Percentiles rank a stretch among this genome's conserved stretches.
These are phyloP conservation scores for Oophaga pumilio DNA, from an alignment of 2,113 vertebrate genomes.

Conservation along the genomic window DNA sequence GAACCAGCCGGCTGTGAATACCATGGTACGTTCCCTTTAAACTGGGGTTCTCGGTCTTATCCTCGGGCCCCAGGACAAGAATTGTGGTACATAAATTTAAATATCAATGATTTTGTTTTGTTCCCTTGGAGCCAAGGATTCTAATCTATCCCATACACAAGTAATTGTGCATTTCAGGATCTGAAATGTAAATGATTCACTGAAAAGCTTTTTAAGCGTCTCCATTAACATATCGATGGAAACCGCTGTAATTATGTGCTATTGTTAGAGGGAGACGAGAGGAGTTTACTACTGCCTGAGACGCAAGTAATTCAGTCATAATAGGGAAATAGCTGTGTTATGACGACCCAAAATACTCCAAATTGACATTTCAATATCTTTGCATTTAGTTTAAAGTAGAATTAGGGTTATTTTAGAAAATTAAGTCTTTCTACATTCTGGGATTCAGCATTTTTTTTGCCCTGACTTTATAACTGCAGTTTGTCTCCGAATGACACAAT, in stretches of 20 bases:
- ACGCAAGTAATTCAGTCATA: slow-evolving; percentile 8
- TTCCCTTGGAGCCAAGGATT: not conserved
- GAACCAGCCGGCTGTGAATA: too few species aligned
- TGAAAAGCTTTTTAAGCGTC: not conserved
- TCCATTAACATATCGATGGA: slow-evolving; percentile 34
- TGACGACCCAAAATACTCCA: not conserved
- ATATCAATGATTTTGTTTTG: not conserved
- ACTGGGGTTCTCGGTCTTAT: too few species aligned
- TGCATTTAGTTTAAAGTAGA: not conserved
- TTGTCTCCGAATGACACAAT: slow-evolving; percentile 11
- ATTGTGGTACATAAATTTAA: not conserved
- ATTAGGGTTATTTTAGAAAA: not conserved
- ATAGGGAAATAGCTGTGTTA: slow-evolving; percentile 14
- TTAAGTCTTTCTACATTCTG: not conserved
- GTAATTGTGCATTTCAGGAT: slow-evolving; percentile 20
- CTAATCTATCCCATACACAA: slow-evolving; percentile 32
- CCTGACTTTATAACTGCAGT: not conserved
- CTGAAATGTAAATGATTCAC: slow-evolving; percentile 33
- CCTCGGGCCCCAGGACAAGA: too few species aligned
- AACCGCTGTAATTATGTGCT: not conserved
- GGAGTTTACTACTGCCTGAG: slow-evolving; percentile 1
- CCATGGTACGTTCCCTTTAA: too few species aligned
- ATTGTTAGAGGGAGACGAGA: not conserved
- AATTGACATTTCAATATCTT: slow-evolving; percentile 1
- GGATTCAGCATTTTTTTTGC: not conserved